Evolutionary conservation across 2,113 vertebrate genomes (phyloP).

Genomic region (Steatornis caripensis): DNA sequence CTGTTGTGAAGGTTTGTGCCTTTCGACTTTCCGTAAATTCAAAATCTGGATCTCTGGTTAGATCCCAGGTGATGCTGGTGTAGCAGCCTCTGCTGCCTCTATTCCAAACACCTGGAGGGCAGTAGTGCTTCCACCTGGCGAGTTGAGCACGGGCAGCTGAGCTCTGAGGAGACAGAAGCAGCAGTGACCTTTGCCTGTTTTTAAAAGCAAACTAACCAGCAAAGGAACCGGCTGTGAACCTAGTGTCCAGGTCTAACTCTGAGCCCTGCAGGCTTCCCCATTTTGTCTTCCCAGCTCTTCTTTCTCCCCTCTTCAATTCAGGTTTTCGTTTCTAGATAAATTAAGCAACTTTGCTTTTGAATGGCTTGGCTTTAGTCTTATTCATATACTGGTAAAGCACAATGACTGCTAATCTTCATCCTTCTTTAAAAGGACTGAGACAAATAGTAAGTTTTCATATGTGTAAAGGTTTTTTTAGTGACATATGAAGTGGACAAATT

Average conservation of each 20-base stretch:
- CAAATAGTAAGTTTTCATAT: not conserved
- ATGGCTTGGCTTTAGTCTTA: not conserved
- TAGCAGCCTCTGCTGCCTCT: not conserved
- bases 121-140: not conserved
- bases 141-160: accelerated
- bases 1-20: not conserved
- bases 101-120: too few relatives aligned
- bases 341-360: not conserved
- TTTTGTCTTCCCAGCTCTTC: not conserved
- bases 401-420: not conserved
- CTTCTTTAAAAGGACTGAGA: not conserved
- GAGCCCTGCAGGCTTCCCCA: not conserved
- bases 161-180: not conserved
- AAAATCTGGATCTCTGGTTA: not conserved
- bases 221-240: not conserved
- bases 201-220: not conserved
- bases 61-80: accelerated
- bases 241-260: accelerated
- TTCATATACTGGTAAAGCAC: not conserved
- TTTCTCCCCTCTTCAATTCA: not conserved
- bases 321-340: not conserved
- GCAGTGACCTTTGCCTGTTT: not conserved
- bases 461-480: not conserved
- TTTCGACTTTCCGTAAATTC: not conserved
- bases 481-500: not conserved